Evolutionary conservation across 2,113 vertebrate species (phyloP).

Genomic region (Psilopsiagon aymara): DNA sequence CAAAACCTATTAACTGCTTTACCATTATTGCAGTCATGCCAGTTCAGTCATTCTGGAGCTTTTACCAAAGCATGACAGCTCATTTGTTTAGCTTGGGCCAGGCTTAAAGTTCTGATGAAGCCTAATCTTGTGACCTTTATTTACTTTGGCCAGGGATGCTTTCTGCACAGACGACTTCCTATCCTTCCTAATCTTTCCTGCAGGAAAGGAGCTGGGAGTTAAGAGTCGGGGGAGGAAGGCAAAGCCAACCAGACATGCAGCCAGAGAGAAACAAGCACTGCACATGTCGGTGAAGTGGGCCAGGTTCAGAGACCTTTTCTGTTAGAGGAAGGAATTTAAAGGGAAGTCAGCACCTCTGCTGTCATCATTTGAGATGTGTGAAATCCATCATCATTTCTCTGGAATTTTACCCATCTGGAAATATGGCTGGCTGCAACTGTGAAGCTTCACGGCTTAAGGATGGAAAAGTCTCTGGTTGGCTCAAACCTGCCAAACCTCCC

Average conservation of each 20-base stretch:
- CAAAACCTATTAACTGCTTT: constrained; percentile 67
- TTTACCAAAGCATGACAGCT: constrained; percentile 69
- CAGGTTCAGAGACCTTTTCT: constrained; percentile 49
- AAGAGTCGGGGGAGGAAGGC: not conserved
- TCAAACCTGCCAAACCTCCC: not conserved
- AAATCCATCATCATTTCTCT: constrained; percentile 7
- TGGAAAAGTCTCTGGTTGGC: constrained; percentile 4
- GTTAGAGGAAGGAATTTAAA: constrained; percentile 29
- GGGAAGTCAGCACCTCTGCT: not conserved
- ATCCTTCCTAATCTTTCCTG: constrained; percentile 73
- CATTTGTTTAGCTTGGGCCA: constrained; percentile 74
- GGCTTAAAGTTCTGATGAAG: constrained; percentile 76
- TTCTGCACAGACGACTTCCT: constrained; percentile 73
- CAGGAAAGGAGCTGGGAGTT: constrained; percentile 59
- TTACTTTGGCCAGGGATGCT: constrained; percentile 71
- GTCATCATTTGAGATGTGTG: not conserved
- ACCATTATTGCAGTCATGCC: constrained; percentile 56
- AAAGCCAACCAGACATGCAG: constrained; percentile 38
- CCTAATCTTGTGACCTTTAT: constrained; percentile 76
- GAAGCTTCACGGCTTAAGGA: not conserved
- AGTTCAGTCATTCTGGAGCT: constrained; percentile 55
- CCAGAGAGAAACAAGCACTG: constrained; percentile 3
- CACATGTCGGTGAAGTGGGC: not conserved
- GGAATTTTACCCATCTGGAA: constrained; percentile 54
- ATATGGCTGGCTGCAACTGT: not conserved